Percentiles rank a stretch among this genome's conserved stretches.
Conservation (phyloP, 1,140 invertebrate species). For the Drosophila sproati region DNA sequence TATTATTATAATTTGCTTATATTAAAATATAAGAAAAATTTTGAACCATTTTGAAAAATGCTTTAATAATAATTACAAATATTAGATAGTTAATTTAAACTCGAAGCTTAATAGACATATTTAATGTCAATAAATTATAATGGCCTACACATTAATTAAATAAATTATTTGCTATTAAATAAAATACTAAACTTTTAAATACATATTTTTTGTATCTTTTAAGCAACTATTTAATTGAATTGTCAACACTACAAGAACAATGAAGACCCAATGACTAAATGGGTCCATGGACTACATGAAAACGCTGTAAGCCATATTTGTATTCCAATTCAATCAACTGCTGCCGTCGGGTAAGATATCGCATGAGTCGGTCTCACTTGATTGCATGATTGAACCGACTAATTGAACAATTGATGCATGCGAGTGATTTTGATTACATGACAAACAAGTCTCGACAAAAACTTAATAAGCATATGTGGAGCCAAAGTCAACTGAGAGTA, state of each 20-base stretch:
- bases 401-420: slow-evolving; percentile 77
- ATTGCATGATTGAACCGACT: slow-evolving; percentile 73
- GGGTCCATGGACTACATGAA: slow-evolving; percentile 22
- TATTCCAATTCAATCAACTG: slow-evolving; percentile 14
- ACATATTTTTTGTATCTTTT: background rate
- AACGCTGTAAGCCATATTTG: slow-evolving; percentile 1
- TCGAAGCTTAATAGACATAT: background rate
- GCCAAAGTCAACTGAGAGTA: slow-evolving; percentile 33
- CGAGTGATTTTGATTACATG: slow-evolving; percentile 74
- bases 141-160: background rate
- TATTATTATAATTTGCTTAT: background rate
- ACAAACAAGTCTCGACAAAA: slow-evolving; percentile 61
- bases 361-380: slow-evolving; percentile 42
- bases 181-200: background rate
- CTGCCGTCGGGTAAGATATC: background rate
- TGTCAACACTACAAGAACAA: slow-evolving; percentile 22
- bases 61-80: background rate
- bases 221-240: background rate
- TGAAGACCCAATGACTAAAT: slow-evolving; percentile 7
- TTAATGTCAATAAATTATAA: slow-evolving; percentile 1
- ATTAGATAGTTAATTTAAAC: background rate
- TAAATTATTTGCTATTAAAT: background rate
- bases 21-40: background rate
- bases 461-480: slow-evolving; percentile 54
- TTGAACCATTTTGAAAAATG: background rate